Percentiles rank a stretch among this genome's conserved stretches.
Conservation (phyloP, 2,888 invertebrate genomes). For the Tridacna crocea region DNA sequence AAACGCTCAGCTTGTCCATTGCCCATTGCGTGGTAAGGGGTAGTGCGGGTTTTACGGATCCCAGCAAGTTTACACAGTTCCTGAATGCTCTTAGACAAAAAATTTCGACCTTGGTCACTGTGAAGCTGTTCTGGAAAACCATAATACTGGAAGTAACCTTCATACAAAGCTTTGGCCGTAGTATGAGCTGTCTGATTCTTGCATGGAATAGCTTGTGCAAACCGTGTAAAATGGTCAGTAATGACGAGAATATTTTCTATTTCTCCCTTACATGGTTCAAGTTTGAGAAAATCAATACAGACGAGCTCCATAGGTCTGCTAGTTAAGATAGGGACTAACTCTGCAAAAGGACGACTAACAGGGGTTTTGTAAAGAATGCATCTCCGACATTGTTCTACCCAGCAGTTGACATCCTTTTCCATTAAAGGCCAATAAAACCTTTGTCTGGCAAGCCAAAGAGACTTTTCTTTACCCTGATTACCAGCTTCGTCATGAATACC, state of each 20-base stretch:
- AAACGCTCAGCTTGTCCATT: slow-evolving; percentile 54
- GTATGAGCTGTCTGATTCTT: slow-evolving; percentile 38
- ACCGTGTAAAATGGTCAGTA: slow-evolving; percentile 41
- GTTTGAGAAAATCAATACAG: slow-evolving; percentile 41
- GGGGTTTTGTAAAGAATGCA: slow-evolving; percentile 25
- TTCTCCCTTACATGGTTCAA: slow-evolving; percentile 27
- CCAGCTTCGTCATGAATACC: slow-evolving; percentile 36
- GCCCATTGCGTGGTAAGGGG: slow-evolving; percentile 39
- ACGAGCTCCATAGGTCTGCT: slow-evolving; percentile 45
- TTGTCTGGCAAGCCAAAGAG: slow-evolving; percentile 24
- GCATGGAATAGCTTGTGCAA: slow-evolving; percentile 38
- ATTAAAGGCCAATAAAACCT: slow-evolving; percentile 43
- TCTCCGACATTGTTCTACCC: slow-evolving; percentile 26
- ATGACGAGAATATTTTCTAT: slow-evolving; percentile 46
- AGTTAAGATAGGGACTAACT: slow-evolving; percentile 12
- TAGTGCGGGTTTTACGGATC: slow-evolving; percentile 48
- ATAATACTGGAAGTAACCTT: slow-evolving; percentile 31
- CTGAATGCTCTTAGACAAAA: slow-evolving; percentile 41
- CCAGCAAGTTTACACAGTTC: slow-evolving; percentile 45
- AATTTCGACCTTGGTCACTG: slow-evolving; percentile 45
- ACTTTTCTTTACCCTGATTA: slow-evolving; percentile 56
- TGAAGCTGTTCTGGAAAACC: slow-evolving; percentile 47
- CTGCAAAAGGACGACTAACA: slow-evolving; percentile 37
- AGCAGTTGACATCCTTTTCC: slow-evolving; percentile 18
- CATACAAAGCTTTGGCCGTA: slow-evolving; percentile 31